A percentile compares a stretch with the other conserved stretches of the same genome.
Conservation (phyloP, 1,140 invertebrate species). For the Pachypsylla venusta region DNA sequence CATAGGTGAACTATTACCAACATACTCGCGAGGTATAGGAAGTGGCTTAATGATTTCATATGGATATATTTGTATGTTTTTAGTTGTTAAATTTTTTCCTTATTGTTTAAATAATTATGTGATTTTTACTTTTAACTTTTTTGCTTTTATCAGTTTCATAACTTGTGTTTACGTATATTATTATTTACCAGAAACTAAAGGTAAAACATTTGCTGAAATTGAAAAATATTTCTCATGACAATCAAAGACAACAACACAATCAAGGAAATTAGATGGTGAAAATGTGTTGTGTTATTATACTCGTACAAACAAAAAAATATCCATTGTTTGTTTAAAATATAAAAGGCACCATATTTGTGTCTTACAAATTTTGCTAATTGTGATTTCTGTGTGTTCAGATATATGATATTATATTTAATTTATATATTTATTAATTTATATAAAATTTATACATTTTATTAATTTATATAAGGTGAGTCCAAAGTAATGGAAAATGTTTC, state of each 20-base stretch:
- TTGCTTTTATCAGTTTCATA: constrained; percentile 39
- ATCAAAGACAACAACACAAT: not conserved
- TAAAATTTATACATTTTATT: too few relatives aligned
- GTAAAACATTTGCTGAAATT: constrained; percentile 43
- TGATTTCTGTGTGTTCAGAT: too few relatives aligned
- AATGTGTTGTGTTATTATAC: too few relatives aligned
- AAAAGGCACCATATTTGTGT: too few relatives aligned
- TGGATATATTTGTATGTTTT: constrained; percentile 47
- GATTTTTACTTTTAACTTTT: constrained; percentile 41
- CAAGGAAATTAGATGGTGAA: not conserved
- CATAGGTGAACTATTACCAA: constrained; percentile 33
- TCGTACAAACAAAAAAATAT: too few relatives aligned
- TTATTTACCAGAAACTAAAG: constrained; percentile 56
- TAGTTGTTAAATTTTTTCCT: constrained; percentile 45
- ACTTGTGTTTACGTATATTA: constrained; percentile 41
- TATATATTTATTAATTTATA: too few relatives aligned
- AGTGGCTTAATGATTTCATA: constrained; percentile 39
- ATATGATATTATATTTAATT: too few relatives aligned
- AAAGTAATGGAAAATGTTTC: too few relatives aligned
- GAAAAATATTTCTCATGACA: constrained; percentile 30
- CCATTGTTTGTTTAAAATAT: too few relatives aligned
- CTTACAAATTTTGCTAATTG: too few relatives aligned
- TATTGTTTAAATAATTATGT: constrained; percentile 35
- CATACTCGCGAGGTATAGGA: constrained; percentile 34
- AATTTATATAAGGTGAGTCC: too few relatives aligned